These are phyloP conservation scores for Enteromius anoplus DNA, from an alignment of 2,797 vertebrate species.

Conservation along the genomic window DNA sequence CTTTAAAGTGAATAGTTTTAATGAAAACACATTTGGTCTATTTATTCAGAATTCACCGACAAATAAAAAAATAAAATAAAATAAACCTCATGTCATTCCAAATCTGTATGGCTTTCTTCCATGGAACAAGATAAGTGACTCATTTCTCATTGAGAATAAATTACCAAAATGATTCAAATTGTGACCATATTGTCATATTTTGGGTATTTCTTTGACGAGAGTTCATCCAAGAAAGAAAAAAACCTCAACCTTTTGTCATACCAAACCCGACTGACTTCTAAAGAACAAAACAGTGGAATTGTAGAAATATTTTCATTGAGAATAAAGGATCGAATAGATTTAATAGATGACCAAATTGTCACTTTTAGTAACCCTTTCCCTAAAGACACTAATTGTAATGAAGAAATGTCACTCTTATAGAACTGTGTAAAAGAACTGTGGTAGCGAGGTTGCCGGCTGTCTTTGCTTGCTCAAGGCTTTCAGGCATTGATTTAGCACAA, in stretches of 20 bases:
- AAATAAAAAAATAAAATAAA: not conserved
- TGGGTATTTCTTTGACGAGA: not conserved
- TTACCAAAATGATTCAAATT: not conserved
- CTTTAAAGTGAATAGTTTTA: not conserved
- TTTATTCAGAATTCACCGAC: not conserved
- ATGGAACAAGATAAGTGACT: not conserved
- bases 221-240: not conserved
- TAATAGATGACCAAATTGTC: not conserved
- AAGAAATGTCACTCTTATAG: not conserved
- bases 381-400: not conserved
- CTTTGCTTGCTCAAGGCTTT: not conserved
- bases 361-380: not conserved
- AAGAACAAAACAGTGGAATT: not conserved
- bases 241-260: not conserved
- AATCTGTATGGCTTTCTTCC: not conserved
- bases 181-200: not conserved
- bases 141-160: not conserved
- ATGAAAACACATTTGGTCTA: not conserved
- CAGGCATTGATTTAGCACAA: not conserved
- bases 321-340: not conserved
- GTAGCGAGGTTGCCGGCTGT: not conserved
- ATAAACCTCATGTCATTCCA: not conserved
- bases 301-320: not conserved
- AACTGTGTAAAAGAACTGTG: not conserved
- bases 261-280: not conserved